Base-by-base conservation (phyloP, 2,113 vertebrate species). In the Chloebia gouldiae region DNA sequence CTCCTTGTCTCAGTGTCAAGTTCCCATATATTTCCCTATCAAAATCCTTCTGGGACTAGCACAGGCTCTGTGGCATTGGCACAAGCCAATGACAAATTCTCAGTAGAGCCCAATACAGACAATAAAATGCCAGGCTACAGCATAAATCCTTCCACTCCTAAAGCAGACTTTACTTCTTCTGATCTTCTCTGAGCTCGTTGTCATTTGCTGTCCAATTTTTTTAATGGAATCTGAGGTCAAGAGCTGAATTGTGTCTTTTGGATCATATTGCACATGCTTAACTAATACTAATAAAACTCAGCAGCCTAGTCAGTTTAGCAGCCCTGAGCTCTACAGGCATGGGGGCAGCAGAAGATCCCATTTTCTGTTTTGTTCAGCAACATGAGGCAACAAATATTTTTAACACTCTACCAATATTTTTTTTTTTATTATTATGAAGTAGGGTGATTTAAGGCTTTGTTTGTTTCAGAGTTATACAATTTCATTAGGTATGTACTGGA, bases 101-200 rank as follows among this genome's bases (percentile, higher is more conserved):
- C 47, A 83, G 19, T 23, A 65, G 50, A 84, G 44, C 30, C 20
- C 44, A 82, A 51, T 33, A n/a, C 9, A 89, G 81, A 87, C 28
- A 93, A 87, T 64, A 23, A 88, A 91, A 90, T 80, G 21, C 33
- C 45, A 91, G 39, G 31, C 57, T 75, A 19, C 44, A 75, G 31
- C 31, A 90, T 82, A 94, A 95, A 95, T 87, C 44, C 47, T 91
- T 81, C 81, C 37, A 76, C 25, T 85, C 49, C 63, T 85, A 76
- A 40, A 79, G 40, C n/a, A 90, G 22, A 47, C 3, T 87, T 91
- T 66, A n/a, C 28, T 73, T 68, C 39, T 86, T 86, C 53, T 86
- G 78, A 85, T 91, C 25, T 79, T 75, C 51, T 82, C 65, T 82
- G 73, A 82, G 66, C 17, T 82, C 13, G 21, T 57, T 72, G 73